phyloP scores from a whole-genome alignment of 2,797 vertebrate genomes.

The Fistularia tabacaria region DNA sequence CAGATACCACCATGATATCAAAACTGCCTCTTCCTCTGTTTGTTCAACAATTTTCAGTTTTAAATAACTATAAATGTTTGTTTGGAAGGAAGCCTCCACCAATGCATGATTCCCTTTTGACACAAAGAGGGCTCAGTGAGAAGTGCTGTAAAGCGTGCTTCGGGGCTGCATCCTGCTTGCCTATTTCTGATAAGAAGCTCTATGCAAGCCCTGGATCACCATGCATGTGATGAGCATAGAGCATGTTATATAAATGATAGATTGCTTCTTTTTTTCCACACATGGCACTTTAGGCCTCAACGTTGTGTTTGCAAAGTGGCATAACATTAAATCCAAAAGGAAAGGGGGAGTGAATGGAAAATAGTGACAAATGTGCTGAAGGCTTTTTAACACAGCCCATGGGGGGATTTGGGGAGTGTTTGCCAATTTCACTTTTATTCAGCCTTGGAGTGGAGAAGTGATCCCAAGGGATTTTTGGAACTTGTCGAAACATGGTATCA shows the following conservation, averaged over 20 bases:
- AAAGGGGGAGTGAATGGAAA: conserved; percentile 49
- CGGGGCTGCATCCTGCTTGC: conserved; percentile 14
- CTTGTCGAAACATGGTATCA: conserved; percentile 33
- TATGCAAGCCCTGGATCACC: conserved; percentile 44
- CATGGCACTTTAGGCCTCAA: conserved; percentile 25
- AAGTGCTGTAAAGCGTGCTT: conserved; percentile 22
- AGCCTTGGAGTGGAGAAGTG: conserved; percentile 24
- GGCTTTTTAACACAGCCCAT: conserved; percentile 40
- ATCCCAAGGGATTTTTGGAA: conserved; percentile 34
- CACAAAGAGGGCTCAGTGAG: conserved; percentile 11
- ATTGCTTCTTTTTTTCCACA: conserved; percentile 19
- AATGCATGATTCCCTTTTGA: conserved; percentile 26
- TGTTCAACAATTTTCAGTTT: conserved; percentile 15
- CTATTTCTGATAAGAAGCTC: conserved; percentile 57
- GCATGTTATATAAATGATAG: conserved; percentile 53
- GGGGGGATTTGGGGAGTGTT: conserved; percentile 29
- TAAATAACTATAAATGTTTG: conserved; percentile 48
- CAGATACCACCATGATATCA: neutral
- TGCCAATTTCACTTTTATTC: conserved; percentile 51
- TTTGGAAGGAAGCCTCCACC: conserved; percentile 29
- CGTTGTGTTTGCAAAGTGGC: conserved; percentile 32
- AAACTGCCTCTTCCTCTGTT: neutral
- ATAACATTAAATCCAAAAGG: conserved; percentile 42
- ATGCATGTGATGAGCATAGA: conserved; percentile 52
- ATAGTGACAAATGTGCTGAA: conserved; percentile 29